phyloP scores from a whole-genome alignment of 2,888 invertebrate genomes.

The Panzeria rudis region DNA sequence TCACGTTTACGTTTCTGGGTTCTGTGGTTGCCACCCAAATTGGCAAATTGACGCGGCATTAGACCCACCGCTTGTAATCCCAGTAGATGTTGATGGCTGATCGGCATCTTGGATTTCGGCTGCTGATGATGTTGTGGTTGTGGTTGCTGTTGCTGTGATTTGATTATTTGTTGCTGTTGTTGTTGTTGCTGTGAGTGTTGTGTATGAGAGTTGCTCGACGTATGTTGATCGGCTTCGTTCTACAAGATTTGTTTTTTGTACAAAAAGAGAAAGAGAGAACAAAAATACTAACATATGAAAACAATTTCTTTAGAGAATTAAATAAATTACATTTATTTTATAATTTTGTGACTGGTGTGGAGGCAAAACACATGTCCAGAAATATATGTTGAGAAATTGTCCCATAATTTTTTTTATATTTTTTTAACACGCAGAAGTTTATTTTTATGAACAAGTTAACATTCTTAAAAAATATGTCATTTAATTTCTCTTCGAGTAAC shows the following conservation, averaged over 20 bases:
- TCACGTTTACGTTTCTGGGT: slow-evolving; percentile 82
- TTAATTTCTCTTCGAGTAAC: neutral
- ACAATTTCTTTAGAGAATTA: slow-evolving; percentile 50
- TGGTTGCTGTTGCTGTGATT: slow-evolving; percentile 53
- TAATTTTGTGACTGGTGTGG: slow-evolving; percentile 82
- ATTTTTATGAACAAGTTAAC: neutral
- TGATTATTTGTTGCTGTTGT: slow-evolving; percentile 67
- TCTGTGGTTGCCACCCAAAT: slow-evolving; percentile 63
- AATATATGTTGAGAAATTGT: slow-evolving; percentile 72
- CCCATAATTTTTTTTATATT: slow-evolving; percentile 40
- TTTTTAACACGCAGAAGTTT: slow-evolving; percentile 48
- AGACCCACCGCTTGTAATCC: slow-evolving; percentile 81
- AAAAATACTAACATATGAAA: slow-evolving; percentile 69
- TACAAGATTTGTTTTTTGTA: slow-evolving; percentile 6
- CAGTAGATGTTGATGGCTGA: slow-evolving; percentile 78
- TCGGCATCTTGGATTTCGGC: slow-evolving; percentile 76
- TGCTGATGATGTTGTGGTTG: slow-evolving; percentile 74
- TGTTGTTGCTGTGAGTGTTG: slow-evolving; percentile 58
- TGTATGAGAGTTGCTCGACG: slow-evolving; percentile 56
- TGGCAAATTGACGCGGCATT: slow-evolving; percentile 78
- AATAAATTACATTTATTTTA: slow-evolving; percentile 62
- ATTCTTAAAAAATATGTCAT: neutral
- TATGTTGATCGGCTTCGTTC: slow-evolving; percentile 71
- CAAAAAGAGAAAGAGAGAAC: slow-evolving; percentile 43
- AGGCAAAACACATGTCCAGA: slow-evolving; percentile 75